phyloP scores from a whole-genome alignment of 1,140 invertebrate species.

The Ceratosolen solmsi region DNA sequence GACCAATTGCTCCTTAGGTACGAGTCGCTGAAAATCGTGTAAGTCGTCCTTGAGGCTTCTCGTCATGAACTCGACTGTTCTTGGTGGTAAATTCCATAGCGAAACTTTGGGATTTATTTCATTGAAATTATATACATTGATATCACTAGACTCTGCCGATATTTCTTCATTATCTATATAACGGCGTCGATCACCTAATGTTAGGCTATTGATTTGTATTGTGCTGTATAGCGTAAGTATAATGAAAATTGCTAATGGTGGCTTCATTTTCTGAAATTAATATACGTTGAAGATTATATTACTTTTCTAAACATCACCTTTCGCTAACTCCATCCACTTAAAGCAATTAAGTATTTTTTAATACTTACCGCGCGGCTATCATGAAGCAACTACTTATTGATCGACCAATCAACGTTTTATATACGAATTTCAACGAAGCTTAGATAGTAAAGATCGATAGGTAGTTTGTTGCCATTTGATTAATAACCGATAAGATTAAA shows the following conservation, averaged over 20 bases:
- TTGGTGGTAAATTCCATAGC: constrained; percentile 42
- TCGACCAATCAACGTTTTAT: constrained; percentile 41
- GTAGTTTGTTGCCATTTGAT: constrained; percentile 33
- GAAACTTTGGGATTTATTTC: not conserved
- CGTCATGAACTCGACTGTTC: constrained; percentile 28
- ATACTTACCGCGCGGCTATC: constrained; percentile 53
- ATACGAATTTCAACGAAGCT: constrained; percentile 39
- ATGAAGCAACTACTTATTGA: constrained; percentile 44
- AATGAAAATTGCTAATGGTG: constrained; percentile 27
- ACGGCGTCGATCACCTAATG: not conserved
- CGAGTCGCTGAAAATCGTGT: constrained; percentile 52
- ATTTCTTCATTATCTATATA: constrained; percentile 16
- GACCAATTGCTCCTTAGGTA: constrained; percentile 51
- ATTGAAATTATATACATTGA: constrained; percentile 48
- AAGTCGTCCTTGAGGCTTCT: constrained; percentile 49
- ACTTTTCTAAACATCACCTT: not conserved
- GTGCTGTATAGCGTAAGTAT: constrained; percentile 41
- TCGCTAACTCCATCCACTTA: not conserved
- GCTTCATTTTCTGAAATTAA: constrained; percentile 52
- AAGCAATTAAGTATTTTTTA: not conserved
- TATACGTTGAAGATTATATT: constrained; percentile 18
- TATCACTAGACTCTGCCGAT: constrained; percentile 52
- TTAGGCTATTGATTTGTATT: not conserved
- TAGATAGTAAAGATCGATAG: constrained; percentile 36
- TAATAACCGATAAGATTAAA: constrained; percentile 52